Evolutionary conservation across 35 echinoderm and acorn worm species (phyloP).

Genomic region (Anneissia japonica): DNA sequence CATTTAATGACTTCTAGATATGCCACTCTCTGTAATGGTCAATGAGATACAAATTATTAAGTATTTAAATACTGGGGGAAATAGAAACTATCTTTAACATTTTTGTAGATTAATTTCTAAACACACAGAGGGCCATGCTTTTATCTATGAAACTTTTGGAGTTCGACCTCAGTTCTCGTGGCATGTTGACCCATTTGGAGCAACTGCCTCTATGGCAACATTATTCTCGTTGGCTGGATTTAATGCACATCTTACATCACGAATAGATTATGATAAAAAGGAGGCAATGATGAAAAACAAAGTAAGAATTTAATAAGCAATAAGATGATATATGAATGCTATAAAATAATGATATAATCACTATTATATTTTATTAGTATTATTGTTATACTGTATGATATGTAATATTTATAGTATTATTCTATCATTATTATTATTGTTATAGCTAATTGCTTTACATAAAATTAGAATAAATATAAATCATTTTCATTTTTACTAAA

Average conservation of each 20-base stretch:
- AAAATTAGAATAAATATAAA: background rate
- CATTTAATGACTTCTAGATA: no score
- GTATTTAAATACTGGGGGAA: no score
- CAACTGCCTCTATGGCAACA: conserved; percentile 49
- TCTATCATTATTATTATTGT: no score
- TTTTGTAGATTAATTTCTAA: no score
- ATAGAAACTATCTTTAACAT: no score
- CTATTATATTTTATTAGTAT: background rate
- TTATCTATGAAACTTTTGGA: conserved; percentile 75
- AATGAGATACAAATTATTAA: no score
- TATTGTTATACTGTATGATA: background rate
- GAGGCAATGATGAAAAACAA: conserved; percentile 40
- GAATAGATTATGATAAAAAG: conserved; percentile 67
- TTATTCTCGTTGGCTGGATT: conserved; percentile 65
- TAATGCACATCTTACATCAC: conserved; percentile 54
- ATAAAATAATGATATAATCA: background rate
- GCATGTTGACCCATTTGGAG: conserved; percentile 78
- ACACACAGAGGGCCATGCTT: conserved; percentile 53
- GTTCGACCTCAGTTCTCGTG: conserved; percentile 57
- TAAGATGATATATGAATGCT: background rate
- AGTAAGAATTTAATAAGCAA: background rate
- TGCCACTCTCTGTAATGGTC: no score
- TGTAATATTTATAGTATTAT: no score
- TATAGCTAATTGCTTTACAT: background rate
- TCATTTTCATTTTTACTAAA: background rate